These are phyloP conservation scores for Myzus persicae DNA, from an alignment of 1,140 invertebrate species.

Conservation along the genomic window DNA sequence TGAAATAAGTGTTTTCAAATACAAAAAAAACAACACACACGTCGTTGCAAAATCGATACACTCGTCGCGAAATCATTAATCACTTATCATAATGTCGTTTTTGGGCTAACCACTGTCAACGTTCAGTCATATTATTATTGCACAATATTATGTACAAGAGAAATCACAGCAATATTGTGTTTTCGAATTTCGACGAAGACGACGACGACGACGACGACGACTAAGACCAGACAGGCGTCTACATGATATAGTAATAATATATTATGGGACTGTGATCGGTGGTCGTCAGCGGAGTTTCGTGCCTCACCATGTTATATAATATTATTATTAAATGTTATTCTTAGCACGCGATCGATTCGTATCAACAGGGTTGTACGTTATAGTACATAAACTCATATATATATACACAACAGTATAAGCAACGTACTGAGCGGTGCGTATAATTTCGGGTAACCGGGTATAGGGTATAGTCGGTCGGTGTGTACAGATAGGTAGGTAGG, in stretches of 20 bases:
- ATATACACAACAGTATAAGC: neutral
- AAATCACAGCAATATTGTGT: neutral
- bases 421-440: neutral
- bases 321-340: neutral
- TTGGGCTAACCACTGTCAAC: neutral
- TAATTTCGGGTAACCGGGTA: conserved; percentile 15
- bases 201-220: neutral
- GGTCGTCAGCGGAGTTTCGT: neutral
- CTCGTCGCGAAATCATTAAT: neutral
- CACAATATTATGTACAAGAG: too few relatives aligned
- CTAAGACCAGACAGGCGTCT: neutral
- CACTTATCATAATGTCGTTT: neutral
- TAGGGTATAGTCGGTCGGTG: neutral
- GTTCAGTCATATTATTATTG: too few relatives aligned
- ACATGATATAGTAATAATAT: neutral
- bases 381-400: neutral
- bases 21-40: neutral
- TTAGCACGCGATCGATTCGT: conserved; percentile 38
- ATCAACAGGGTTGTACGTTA: conserved; percentile 15
- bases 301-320: neutral
- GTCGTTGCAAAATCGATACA: too few relatives aligned
- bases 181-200: neutral
- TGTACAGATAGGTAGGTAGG: neutral
- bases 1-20: neutral
- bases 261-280: neutral